These are phyloP conservation scores for Fulmarus glacialis DNA, from an alignment of 2,113 vertebrate genomes.

Conservation along the genomic window DNA sequence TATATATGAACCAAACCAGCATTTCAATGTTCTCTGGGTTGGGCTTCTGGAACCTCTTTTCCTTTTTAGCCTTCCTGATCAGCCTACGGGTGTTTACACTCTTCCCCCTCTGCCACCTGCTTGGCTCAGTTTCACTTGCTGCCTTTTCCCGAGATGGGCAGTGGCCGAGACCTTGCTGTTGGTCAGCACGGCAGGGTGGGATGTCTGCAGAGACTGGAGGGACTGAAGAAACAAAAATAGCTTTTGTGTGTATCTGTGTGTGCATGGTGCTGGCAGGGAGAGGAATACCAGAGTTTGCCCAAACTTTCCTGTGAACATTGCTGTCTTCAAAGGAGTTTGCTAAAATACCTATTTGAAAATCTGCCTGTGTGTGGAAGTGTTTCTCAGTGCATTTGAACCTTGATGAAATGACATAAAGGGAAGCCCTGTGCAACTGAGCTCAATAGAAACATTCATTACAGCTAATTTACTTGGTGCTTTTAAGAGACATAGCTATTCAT, in stretches of 20 bases:
- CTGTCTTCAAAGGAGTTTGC: background rate
- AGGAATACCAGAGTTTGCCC: background rate
- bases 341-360: conserved; percentile 9
- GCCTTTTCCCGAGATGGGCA: background rate
- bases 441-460: conserved; percentile 47
- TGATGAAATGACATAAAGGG: conserved; percentile 22
- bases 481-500: conserved; percentile 29
- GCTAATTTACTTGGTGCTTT: conserved; percentile 47
- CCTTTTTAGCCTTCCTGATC: background rate
- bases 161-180: background rate
- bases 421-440: conserved; percentile 12
- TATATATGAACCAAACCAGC: background rate
- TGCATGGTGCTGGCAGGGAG: background rate
- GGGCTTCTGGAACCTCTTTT: background rate
- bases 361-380: background rate
- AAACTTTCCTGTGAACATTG: background rate
- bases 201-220: background rate
- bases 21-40: background rate
- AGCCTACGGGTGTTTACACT: background rate
- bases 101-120: background rate
- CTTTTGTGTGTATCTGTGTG: background rate
- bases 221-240: background rate
- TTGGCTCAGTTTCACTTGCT: background rate
- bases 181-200: background rate
- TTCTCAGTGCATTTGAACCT: conserved; percentile 23